A percentile compares a stretch with the other conserved stretches of the same genome.
Evolutionary conservation across 1,140 invertebrate genomes (phyloP).

Genomic region (Latrodectus geometricus): DNA sequence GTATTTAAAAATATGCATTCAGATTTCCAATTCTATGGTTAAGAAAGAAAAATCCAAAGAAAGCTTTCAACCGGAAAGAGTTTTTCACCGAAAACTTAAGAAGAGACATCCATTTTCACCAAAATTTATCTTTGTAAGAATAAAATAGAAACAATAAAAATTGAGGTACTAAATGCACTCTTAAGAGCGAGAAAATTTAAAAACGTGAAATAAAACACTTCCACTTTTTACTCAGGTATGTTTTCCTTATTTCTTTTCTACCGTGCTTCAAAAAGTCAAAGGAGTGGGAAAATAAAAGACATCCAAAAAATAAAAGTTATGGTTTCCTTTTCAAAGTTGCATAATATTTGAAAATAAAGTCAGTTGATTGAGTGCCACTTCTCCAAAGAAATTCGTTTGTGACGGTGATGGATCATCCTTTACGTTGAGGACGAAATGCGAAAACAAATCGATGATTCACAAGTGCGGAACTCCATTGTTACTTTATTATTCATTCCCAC

Average conservation of each 20-base stretch:
- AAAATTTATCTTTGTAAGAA: too few relatives aligned
- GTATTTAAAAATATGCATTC: too few relatives aligned
- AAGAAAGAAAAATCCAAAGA: not conserved
- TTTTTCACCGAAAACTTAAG: too few relatives aligned
- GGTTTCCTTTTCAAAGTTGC: conserved; percentile 16
- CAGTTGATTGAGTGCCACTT: conserved; percentile 56
- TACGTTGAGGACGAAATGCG: conserved; percentile 48
- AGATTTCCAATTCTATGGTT: not conserved
- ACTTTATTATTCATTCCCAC: conserved; percentile 5
- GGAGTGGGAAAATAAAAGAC: not conserved
- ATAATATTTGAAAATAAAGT: conserved; percentile 61
- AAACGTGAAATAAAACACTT: not conserved
- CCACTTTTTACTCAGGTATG: not conserved
- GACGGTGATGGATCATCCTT: conserved; percentile 54
- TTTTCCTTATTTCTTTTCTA: not conserved
- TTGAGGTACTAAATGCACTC: too few relatives aligned
- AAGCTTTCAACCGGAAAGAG: too few relatives aligned
- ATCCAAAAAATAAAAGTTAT: conserved; percentile 20
- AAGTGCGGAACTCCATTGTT: conserved; percentile 35
- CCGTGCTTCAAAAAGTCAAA: not conserved
- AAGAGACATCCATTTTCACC: too few relatives aligned
- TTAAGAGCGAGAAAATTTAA: not conserved
- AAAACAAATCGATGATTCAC: conserved; percentile 57
- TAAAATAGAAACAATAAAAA: too few relatives aligned
- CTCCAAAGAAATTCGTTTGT: conserved; percentile 52